Base-by-base conservation (phyloP, 35 echinoderm and acorn worm species). In the Acanthaster planci region DNA sequence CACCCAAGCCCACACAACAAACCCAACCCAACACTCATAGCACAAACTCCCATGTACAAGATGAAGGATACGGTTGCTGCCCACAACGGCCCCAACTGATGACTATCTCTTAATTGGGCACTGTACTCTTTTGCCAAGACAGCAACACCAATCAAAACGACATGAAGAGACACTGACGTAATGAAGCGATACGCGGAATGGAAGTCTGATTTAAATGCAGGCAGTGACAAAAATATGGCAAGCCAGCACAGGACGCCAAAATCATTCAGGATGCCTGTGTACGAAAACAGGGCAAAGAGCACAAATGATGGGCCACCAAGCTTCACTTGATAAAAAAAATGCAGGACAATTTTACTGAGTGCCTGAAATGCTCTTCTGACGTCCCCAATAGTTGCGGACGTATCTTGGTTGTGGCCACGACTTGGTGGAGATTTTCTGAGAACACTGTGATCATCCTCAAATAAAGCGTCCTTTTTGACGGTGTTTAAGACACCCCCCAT, bases 181-280 rank as follows among this genome's bases (percentile, higher is more conserved):
- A 72, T 72, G 64, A 72, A 72, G 26, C 64, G 64, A 29, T 72
- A 72, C 3, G 64, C 22, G 64, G 64, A 72, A 35, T 72, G 22
- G 34, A 72, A 29, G 64, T 72, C 64, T 26, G 26, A 26, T 36
- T 72, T 29, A 34, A 72, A 72, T 31, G 34, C 0, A 26, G 64
- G 64, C 7, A 72, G 21, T 14, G 64, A 72, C 8, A 34, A 26
- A 72, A 72, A 72, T 31, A 72, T 30, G 30, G 64, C 23, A 34
- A 72, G 29, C 64, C 64, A 72, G 29, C 64, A 72, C 14, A 72
- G 26, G 34, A 72, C 64, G 10, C 64, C 64, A 34, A 31, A 72
- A 2, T 34, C 64, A 72, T 72, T 34, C 8, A 10, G 8, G 26
- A 6, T 47, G 12, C 42, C 42, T 47, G 30, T 23, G 34, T 31